Evolutionary conservation across 2,113 vertebrate genomes (phyloP), one percentile per base, ranked within the genome.

Genomic region (Scomber japonicus): DNA sequence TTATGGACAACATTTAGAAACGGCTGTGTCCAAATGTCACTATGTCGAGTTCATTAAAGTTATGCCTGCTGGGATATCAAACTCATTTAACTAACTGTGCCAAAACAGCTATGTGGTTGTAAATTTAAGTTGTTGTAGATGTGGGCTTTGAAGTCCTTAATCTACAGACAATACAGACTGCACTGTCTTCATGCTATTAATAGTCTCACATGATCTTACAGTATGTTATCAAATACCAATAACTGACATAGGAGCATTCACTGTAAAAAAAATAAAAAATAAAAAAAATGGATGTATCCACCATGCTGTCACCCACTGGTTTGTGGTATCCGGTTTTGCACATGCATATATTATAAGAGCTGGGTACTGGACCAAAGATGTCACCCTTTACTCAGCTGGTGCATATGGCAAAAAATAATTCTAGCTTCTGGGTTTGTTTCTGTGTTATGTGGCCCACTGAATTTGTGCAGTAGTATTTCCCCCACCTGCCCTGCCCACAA

Each of bases 1-100:
- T 64, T 84, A 71, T 77, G 35, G 53, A 75, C 61, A 49, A 0
- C 60, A 12, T 15, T 51, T 49, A 71, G 57, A 72, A 76, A 73
- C 40, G 49, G 11, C 65, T 65, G 8, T 0, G 62, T 57, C 48
- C 72, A 81, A 75, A 87, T 78, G 79, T 70, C 71, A 76, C 53
- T 3, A 11, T 74, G 73, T 55, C 50, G 65, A 44, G 66, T 82
- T 77, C 62, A 45, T 27, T 44, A 5, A 69, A 72, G 66, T 30
- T 50, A 46, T 65, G 69, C 51, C 71, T 63, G 27, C 72, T 81
- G 71, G 60, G 50, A 77, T 57, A 59, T 35, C 45, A 65, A 74
- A 79, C 53, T 73, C 56, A 79, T 83, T 55, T 7, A 27, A 56
- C 59, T 78, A 63, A 81, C 24, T 27, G 24, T 27, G 24, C 24